Conservation (phyloP, 2,888 invertebrate genomes). For the Nephrocerus scutellatus region DNA sequence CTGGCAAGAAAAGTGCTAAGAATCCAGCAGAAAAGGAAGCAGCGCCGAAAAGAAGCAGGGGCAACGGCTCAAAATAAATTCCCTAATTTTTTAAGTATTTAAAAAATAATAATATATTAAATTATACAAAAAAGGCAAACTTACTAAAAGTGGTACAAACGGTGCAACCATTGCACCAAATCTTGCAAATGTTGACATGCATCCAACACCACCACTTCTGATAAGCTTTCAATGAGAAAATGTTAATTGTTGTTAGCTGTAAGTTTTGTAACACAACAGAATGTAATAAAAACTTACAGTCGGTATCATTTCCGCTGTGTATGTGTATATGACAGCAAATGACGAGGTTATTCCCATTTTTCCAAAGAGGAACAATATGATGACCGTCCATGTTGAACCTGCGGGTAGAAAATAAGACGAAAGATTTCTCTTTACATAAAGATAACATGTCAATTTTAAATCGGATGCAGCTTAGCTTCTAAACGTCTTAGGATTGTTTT, state of each 20-base stretch:
- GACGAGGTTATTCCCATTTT: constrained; percentile 59
- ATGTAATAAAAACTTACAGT: constrained; percentile 34
- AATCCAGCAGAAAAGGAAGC: constrained; percentile 51
- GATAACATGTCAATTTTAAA: too few relatives aligned
- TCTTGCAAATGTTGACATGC: constrained; percentile 54
- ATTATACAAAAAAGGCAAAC: constrained; percentile 55
- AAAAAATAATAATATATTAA: constrained; percentile 47
- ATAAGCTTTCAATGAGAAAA: constrained; percentile 40
- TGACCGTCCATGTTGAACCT: constrained; percentile 52
- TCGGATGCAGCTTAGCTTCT: too few relatives aligned
- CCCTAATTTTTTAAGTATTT: constrained; percentile 40
- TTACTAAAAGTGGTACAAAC: constrained; percentile 55
- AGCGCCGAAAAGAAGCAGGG: constrained; percentile 52
- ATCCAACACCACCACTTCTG: constrained; percentile 55
- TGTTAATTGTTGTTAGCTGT: not conserved
- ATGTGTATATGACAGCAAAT: constrained; percentile 58
- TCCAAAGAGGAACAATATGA: constrained; percentile 54
- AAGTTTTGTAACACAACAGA: not conserved
- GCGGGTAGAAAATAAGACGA: too few relatives aligned
- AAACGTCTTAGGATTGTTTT: too few relatives aligned
- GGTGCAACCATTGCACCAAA: constrained; percentile 58
- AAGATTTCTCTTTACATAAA: too few relatives aligned
- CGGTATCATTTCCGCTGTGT: constrained; percentile 49
- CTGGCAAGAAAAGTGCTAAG: constrained; percentile 54
- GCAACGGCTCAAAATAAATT: constrained; percentile 49